A percentile compares a stretch with the other conserved stretches of the same genome.
These are phyloP conservation scores for Apomyelois bistriatella DNA, from an alignment of 2,888 invertebrate genomes.

Conservation along the genomic window DNA sequence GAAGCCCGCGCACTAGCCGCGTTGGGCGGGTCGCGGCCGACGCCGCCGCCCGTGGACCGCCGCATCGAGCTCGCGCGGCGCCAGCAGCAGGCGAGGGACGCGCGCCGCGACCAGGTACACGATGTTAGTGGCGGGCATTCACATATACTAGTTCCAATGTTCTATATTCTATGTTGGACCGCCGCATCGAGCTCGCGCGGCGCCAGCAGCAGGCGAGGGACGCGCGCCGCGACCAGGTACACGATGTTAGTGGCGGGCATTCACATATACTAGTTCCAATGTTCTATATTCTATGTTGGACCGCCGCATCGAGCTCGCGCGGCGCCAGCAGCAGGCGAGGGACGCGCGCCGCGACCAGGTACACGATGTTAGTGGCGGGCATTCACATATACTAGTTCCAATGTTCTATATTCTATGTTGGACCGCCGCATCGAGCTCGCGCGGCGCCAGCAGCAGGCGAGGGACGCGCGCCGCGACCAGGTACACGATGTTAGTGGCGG, in stretches of 20 bases:
- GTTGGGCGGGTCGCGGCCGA: conserved; percentile 73
- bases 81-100: conserved; percentile 87
- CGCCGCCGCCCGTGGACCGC: conserved; percentile 85
- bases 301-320: conserved; percentile 87
- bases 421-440: conserved; percentile 89
- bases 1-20: conserved; percentile 81
- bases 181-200: conserved; percentile 86
- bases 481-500: neutral
- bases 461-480: conserved; percentile 83
- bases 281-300: no score
- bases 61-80: conserved; percentile 86
- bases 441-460: conserved; percentile 84
- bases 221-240: conserved; percentile 77
- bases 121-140: neutral
- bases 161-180: no score
- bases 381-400: no score
- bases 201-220: conserved; percentile 87
- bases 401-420: no score
- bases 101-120: conserved; percentile 71
- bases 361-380: neutral
- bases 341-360: conserved; percentile 82
- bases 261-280: no score
- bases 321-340: conserved; percentile 84
- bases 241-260: neutral
- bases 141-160: no score